These are phyloP conservation scores for Lordiphosa clarofinis DNA, from an alignment of 1,140 invertebrate species.

Conservation along the genomic window DNA sequence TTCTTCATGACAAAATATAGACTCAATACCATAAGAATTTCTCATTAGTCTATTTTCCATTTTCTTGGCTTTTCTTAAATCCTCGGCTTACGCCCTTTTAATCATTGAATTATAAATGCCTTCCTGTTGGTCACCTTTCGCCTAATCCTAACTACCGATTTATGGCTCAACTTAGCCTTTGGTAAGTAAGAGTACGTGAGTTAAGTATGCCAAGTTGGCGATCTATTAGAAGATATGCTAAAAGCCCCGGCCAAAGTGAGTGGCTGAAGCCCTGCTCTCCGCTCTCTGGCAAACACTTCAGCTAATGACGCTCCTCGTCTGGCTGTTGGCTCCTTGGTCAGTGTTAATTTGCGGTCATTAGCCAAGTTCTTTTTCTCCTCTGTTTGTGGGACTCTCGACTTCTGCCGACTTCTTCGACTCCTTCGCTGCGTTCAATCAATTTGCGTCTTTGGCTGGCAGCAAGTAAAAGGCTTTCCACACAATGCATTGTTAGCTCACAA, in stretches of 20 bases:
- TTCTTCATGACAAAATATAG: no score
- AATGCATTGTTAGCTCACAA: slow-evolving; percentile 53
- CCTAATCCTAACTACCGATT: slow-evolving; percentile 34
- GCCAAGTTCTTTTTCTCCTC: slow-evolving; percentile 44
- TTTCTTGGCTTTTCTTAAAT: no score
- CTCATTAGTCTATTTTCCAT: no score
- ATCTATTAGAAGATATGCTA: slow-evolving; percentile 73
- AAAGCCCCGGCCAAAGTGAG: slow-evolving; percentile 57
- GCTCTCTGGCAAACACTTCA: slow-evolving; percentile 55
- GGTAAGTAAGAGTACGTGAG: slow-evolving; percentile 32
- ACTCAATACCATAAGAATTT: no score
- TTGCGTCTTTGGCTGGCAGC: slow-evolving; percentile 44
- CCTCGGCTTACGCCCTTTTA: not conserved
- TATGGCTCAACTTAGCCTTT: slow-evolving; percentile 43
- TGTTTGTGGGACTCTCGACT: slow-evolving; percentile 4
- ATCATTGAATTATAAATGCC: slow-evolving; percentile 39
- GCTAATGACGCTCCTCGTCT: slow-evolving; percentile 63
- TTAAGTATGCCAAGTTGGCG: slow-evolving; percentile 61
- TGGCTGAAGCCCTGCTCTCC: slow-evolving; percentile 14
- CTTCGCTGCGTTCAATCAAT: slow-evolving; percentile 57
- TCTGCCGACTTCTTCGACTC: slow-evolving; percentile 16
- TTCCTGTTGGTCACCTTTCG: slow-evolving; percentile 20
- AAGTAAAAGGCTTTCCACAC: slow-evolving; percentile 54
- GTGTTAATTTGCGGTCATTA: slow-evolving; percentile 74
- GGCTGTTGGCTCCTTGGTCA: slow-evolving; percentile 40